Conservation (phyloP, 2,113 vertebrate genomes). For the Ctenomys sociabilis region DNA sequence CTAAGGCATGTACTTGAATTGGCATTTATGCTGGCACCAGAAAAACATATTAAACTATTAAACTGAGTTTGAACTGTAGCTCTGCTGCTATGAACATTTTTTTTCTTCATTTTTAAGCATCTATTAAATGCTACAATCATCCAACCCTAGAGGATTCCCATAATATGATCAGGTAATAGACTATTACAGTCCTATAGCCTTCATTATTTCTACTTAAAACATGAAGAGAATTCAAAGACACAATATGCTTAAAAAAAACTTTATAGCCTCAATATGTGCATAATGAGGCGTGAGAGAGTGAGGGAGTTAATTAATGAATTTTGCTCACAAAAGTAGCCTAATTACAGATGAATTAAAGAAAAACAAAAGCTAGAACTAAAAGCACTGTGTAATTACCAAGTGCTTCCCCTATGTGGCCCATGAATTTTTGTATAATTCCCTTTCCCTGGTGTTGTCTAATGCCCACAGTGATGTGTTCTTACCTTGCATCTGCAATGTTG, state of each 20-base stretch:
- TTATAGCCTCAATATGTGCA: neutral
- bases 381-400: neutral
- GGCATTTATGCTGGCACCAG: neutral
- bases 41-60: neutral
- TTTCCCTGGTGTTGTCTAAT: neutral
- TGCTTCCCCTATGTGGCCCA: neutral
- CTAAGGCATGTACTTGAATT: neutral
- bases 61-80: neutral
- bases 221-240: neutral
- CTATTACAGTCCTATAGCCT: neutral
- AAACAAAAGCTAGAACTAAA: constrained; percentile 17
- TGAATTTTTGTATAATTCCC: neutral
- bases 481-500: neutral
- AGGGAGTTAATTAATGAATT: neutral
- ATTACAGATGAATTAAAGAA: neutral
- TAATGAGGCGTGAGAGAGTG: neutral
- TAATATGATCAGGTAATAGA: neutral
- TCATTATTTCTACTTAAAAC: constrained; percentile 30
- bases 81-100: neutral
- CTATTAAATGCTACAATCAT: neutral
- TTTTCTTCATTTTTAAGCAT: constrained; percentile 1
- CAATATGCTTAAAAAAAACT: neutral
- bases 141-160: neutral
- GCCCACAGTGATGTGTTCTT: neutral
- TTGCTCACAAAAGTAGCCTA: neutral